phyloP scores from a whole-genome alignment of 2,113 vertebrate species.

The Oceanites oceanicus region DNA sequence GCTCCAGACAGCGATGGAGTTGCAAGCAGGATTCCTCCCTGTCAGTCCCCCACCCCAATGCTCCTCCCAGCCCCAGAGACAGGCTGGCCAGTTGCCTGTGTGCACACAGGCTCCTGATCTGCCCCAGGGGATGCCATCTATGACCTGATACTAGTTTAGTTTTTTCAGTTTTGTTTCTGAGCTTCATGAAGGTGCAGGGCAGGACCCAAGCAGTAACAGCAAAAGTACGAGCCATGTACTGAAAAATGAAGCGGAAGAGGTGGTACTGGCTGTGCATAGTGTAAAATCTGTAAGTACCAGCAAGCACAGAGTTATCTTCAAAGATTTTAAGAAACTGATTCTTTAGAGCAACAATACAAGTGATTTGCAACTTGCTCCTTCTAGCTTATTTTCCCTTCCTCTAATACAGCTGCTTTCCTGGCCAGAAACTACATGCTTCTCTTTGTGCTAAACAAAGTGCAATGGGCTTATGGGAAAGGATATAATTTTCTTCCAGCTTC shows the following conservation, averaged over 20 bases:
- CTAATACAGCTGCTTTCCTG: neutral
- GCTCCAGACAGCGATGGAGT: neutral
- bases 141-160: rapidly evolving
- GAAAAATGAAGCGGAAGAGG: neutral
- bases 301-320: neutral
- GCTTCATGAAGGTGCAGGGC: neutral
- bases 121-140: neutral
- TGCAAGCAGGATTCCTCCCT: neutral
- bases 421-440: neutral
- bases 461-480: neutral
- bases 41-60: rapidly evolving
- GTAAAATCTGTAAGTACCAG: neutral
- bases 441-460: neutral
- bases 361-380: neutral
- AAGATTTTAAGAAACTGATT: neutral
- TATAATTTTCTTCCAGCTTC: neutral
- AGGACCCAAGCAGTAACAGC: neutral
- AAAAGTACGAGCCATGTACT: neutral
- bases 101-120: rapidly evolving
- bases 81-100: neutral
- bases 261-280: too few species aligned
- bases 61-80: neutral
- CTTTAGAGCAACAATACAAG: neutral
- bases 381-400: neutral
- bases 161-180: neutral